Base-by-base conservation (phyloP, 2,797 vertebrate genomes). In the Sebastes taczanowskii region DNA sequence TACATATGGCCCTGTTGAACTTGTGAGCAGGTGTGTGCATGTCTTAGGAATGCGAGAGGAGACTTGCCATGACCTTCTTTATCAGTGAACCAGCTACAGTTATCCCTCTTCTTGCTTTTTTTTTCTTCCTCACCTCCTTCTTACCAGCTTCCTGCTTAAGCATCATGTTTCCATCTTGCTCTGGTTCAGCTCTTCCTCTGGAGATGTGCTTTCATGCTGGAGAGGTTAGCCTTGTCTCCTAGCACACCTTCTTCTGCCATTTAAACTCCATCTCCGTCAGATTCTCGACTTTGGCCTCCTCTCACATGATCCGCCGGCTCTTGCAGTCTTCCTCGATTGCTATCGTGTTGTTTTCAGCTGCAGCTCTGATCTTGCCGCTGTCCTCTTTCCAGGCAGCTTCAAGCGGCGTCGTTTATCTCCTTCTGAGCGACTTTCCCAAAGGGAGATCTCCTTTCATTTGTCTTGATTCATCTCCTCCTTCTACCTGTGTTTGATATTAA, bases 391-490 rank as follows among this genome's bases (percentile, higher is more conserved):
- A 23, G 32, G 61, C 61, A 52, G 56, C 60, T 78, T 53, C 38
- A 73, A 80, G 35, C 32, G 32, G 20, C 79, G 27, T 49, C 59
- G 6, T 77, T 67, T 79, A 75, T 74, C 70, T 71, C 59, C 62
- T 35, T 46, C 58, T 34, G 29, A 80, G 29, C 32, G n/a, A 42
- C 49, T 46, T 82, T 38, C 34, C 66, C 23, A 82, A 59, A 71
- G 71, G 35, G 22, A 66, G 25, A 72, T 73, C 81, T 86, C 67
- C 70, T 73, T 84, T 76, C 62, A 82, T 82, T 76, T 70, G 34
- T 76, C 77, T 59, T 62, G 77, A 78, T 53, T 61, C 34, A 80
- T 83, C 60, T 56, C 74, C 68, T 65, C 52, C 55, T 67, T 77
- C 42, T 77, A 79, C 66, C 72, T 61, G 55, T 74, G 72, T 77